Evolutionary conservation across 2,888 invertebrate species (phyloP).

Genomic region (Agrotis ipsilon): DNA sequence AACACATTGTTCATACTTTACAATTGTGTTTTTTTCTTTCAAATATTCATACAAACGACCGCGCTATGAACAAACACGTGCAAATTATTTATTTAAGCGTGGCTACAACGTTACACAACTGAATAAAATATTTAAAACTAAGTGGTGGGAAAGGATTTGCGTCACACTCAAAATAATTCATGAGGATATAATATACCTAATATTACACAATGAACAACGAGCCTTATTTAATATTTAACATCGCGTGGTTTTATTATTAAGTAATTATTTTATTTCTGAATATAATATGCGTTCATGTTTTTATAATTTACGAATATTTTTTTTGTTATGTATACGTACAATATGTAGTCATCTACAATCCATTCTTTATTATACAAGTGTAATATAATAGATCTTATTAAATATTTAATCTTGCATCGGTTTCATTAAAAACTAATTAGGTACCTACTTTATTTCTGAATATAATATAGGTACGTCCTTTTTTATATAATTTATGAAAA

Average conservation of each 20-base stretch:
- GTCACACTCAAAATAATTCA: background rate
- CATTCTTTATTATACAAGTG: no score
- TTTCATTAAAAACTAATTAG: no score
- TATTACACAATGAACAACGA: background rate
- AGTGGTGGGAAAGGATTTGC: constrained; percentile 17
- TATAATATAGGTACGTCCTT: no score
- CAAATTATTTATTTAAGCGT: constrained; percentile 32
- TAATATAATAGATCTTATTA: no score
- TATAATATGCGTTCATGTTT: background rate
- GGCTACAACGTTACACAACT: constrained; percentile 1
- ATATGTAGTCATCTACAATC: no score
- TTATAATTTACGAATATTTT: no score
- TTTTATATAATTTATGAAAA: no score
- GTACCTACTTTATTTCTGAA: no score
- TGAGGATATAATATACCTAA: background rate
- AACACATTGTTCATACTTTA: no score
- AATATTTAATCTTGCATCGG: no score
- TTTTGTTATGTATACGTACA: no score
- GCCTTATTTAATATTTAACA: background rate
- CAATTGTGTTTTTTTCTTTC: constrained; percentile 3
- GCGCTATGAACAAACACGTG: constrained; percentile 3
- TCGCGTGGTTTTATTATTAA: background rate
- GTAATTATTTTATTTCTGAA: background rate
- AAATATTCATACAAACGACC: constrained; percentile 23
- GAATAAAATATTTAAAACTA: constrained; percentile 26